Evolutionary conservation across 1,140 invertebrate genomes (phyloP).

Genomic region (Pantala flavescens): DNA sequence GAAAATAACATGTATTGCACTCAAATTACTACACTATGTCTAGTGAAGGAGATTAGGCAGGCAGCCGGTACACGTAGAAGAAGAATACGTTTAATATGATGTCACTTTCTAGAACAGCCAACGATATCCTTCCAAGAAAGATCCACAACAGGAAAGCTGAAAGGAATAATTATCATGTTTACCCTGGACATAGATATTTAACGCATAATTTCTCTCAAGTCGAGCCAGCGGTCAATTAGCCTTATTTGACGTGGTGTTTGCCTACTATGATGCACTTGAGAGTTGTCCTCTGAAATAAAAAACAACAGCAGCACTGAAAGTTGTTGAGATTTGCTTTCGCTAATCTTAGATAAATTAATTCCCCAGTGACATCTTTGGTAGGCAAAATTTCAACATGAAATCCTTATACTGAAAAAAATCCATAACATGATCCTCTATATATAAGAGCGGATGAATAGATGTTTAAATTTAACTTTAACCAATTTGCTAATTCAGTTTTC

Average conservation of each 20-base stretch:
- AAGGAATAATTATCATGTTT: constrained; percentile 16
- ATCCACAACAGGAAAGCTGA: constrained; percentile 20
- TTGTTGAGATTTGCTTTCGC: constrained; percentile 12
- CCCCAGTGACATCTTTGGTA: constrained; percentile 7
- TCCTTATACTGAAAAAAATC: not conserved
- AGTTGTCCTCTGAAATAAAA: constrained; percentile 14
- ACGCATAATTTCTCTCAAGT: constrained; percentile 16
- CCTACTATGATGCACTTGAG: constrained; percentile 15
- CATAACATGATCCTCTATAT: not conserved
- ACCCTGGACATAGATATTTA: constrained; percentile 18
- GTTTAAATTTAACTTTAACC: not conserved
- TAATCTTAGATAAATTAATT: constrained; percentile 1
- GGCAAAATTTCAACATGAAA: not conserved
- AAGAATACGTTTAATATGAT: constrained; percentile 18
- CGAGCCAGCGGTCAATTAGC: constrained; percentile 13
- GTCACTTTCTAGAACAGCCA: constrained; percentile 19
- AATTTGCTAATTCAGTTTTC: not conserved
- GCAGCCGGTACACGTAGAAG: constrained; percentile 17
- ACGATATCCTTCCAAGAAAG: constrained; percentile 19
- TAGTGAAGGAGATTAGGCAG: constrained; percentile 17
- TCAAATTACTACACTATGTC: constrained; percentile 17
- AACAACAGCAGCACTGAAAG: constrained; percentile 15
- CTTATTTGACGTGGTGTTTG: constrained; percentile 14
- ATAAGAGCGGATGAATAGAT: not conserved
- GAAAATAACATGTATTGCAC: constrained; percentile 16